phyloP scores from a whole-genome alignment of 2,888 invertebrate species.

The Heliconius ethilla region DNA sequence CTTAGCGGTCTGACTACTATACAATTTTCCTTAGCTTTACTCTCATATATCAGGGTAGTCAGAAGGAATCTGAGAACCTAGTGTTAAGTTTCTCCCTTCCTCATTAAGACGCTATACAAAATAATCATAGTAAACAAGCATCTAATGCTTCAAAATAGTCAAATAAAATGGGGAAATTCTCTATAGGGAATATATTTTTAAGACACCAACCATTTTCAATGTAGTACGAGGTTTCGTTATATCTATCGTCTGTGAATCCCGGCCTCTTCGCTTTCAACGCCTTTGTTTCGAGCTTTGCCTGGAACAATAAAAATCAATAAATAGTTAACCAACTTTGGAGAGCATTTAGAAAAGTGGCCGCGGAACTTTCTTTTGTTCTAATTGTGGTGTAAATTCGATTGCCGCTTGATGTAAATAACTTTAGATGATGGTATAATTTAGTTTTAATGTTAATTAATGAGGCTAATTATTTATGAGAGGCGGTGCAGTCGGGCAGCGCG shows the following conservation, averaged over 20 bases:
- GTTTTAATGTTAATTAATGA: neutral
- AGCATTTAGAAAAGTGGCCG: neutral
- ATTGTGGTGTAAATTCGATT: slow-evolving; percentile 4
- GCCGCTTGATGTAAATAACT: neutral
- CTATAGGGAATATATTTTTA: too few species aligned
- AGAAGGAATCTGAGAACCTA: too few species aligned
- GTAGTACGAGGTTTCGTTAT: slow-evolving; percentile 97
- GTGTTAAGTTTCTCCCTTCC: too few species aligned
- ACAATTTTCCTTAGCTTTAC: too few species aligned
- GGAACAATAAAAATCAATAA: slow-evolving; percentile 72
- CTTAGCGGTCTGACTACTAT: too few species aligned
- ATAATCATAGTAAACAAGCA: too few species aligned
- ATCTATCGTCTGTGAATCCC: slow-evolving; percentile 94
- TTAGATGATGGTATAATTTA: neutral
- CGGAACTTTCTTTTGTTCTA: neutral
- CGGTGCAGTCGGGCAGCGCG: too few species aligned
- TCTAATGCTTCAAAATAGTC: too few species aligned
- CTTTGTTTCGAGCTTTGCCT: slow-evolving; percentile 95
- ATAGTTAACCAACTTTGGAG: slow-evolving; percentile 14
- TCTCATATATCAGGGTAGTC: too few species aligned
- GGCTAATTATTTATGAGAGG: too few species aligned
- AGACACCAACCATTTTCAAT: slow-evolving; percentile 91
- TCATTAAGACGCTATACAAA: too few species aligned
- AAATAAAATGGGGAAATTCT: too few species aligned
- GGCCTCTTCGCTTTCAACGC: slow-evolving; percentile 94